A percentile compares a stretch with the other conserved stretches of the same genome.
phyloP scores from a whole-genome alignment of 2,113 vertebrate genomes.

The Mirza zaza region DNA sequence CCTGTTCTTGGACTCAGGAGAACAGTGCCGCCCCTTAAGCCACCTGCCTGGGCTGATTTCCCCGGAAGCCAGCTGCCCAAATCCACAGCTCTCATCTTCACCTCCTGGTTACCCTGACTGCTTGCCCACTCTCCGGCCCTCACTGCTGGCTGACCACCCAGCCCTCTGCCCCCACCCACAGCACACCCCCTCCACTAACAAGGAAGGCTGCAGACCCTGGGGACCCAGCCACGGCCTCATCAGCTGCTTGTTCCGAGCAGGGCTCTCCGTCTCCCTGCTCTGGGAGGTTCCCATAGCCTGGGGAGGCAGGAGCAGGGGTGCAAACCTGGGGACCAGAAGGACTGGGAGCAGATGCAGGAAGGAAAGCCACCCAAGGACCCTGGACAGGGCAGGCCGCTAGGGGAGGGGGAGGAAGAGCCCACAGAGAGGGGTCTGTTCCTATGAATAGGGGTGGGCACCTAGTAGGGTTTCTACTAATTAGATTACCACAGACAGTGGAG shows the following conservation, averaged over 20 bases:
- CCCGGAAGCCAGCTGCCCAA: background rate
- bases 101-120: background rate
- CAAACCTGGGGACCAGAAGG: too few relatives aligned
- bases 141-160: background rate
- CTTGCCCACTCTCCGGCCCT: background rate
- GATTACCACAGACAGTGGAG: background rate
- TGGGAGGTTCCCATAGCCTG: background rate
- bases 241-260: background rate
- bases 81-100: fast-evolving
- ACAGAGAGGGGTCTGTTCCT: background rate
- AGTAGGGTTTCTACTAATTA: background rate
- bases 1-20: background rate
- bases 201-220: background rate
- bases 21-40: background rate
- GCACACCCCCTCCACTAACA: background rate
- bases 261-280: background rate
- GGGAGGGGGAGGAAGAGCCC: background rate
- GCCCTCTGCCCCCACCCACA: background rate
- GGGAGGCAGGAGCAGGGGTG: background rate
- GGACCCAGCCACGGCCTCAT: background rate
- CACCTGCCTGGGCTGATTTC: background rate
- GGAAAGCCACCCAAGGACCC: background rate
- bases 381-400: background rate
- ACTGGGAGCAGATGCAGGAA: background rate
- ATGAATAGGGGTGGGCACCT: background rate